Base-by-base conservation (phyloP, 2,113 vertebrate genomes). In the Perca flavescens region DNA sequence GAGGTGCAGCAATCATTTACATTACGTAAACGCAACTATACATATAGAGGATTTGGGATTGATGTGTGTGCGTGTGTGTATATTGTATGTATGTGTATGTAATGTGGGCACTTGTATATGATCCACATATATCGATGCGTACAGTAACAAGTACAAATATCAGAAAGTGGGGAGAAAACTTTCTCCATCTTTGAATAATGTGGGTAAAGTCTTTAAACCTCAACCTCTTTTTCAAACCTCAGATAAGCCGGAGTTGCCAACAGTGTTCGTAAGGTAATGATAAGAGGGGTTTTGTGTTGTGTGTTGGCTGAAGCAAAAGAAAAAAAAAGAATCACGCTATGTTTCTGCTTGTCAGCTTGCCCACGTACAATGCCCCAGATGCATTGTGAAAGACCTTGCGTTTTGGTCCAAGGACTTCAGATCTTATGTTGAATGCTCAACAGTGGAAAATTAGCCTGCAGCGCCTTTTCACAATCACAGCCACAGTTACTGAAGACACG, bases 241-340 rank as follows among this genome's bases (percentile, higher is more conserved):
- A 96, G 94, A 95, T 93, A 87, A 94, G 58, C 86, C 56, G 89
- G 93, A 94, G 71, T 89, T 93, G 13, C 87, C 92, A 80, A 86
- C 92, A 80, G 84, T 91, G 86, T 91, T 89, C 77, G 82, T 49
- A 79, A 95, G 94, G 94, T 95, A 95, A 95, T 58, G 19, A 62
- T 60, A 28, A 78, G 46, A 82, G 31, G 31, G 68, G 56, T 68
- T 88, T 16, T 77, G 11, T 90, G 82, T 80, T 89, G 80, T 82
- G 21, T 89, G 74, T 86, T 76, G 74, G 77, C 78, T 88, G 57
- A 75, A 79, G 83, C 84, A 77, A 50, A 21, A 71, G 67, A 66
- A 54, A 15, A 71, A 57, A 62, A 50, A 80, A 84, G 56, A 84
- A 81, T 90, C 87, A 77, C 69, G 87, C 91, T 88, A 60, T 74